A percentile compares a stretch with the other conserved stretches of the same genome.
These are phyloP conservation scores for Coracopsis vasa DNA, from an alignment of 2,113 vertebrate species.

Conservation along the genomic window DNA sequence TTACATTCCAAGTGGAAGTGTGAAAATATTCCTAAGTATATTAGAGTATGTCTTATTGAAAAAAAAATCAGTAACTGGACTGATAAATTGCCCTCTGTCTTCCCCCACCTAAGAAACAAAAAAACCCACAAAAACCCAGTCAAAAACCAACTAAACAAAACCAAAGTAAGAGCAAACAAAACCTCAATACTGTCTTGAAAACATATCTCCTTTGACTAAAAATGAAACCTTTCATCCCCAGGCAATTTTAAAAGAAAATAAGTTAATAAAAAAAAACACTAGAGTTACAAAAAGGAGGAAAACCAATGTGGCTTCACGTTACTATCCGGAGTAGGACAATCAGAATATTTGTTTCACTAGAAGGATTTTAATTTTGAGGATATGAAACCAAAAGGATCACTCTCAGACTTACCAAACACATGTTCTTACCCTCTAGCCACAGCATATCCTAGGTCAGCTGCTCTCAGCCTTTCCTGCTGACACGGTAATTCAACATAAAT, in stretches of 20 bases:
- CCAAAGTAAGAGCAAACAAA: neutral
- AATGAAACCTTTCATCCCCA: neutral
- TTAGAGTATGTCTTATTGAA: neutral
- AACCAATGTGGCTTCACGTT: accelerated
- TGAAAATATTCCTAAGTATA: neutral
- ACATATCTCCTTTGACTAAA: neutral
- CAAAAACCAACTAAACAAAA: neutral
- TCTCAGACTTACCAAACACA: neutral
- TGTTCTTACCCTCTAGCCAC: neutral
- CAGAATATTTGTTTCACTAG: neutral
- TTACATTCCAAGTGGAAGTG: neutral
- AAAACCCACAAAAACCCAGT: neutral
- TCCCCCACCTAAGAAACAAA: neutral
- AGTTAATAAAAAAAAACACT: neutral
- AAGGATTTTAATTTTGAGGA: neutral
- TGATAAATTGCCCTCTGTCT: neutral
- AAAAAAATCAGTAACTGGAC: neutral
- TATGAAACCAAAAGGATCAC: neutral
- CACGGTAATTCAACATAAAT: neutral
- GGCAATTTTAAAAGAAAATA: neutral
- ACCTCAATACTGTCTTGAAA: neutral
- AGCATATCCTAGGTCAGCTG: neutral
- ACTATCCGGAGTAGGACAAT: neutral
- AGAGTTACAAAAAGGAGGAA: neutral
- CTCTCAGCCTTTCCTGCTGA: neutral